Evolutionary conservation across 35 echinoderm and acorn worm genomes (phyloP), one percentile per base, ranked within the genome.

Genomic region (Ptychodera flava): DNA sequence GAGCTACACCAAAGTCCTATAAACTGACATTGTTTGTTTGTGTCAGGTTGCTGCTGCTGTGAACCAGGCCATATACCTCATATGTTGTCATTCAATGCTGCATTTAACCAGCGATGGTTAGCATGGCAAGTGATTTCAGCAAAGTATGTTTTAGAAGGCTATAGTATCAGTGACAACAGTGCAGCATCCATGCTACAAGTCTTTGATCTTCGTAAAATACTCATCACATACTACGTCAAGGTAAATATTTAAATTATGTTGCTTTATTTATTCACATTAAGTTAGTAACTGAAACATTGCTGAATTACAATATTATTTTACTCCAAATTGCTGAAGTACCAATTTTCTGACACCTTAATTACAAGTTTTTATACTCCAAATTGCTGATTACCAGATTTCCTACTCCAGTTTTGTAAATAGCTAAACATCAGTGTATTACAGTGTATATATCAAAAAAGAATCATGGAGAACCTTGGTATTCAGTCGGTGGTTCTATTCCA

Each of bases 151-250:
- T 78, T 99, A 32, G 88, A 92, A 36, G 96, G 96, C 0, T 99
- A 99, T 81, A 99, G 92, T 88, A 99, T 99, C 37, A 92, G 92
- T 45, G 96, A 99, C 84, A 94, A 99, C 83, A 93, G 96, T 86
- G 96, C 96, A 80, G 93, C 96, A 1, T 99, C 96, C n/a, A 99
- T 99, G 96, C 96, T 99, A 16, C 96, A 99, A 36, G 96, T 99
- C 34, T 99, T 99, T 92, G 96, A 99, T 89, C 91, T 99, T 28
- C 81, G 96, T 80, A 99, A 97, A 81, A 99, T 99, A 16, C 96
- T 99, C 31, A 99, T 99, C 36, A 94, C 96, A 0, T 99, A 99
- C 81, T 99, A 99, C 89, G 96, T 99, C 82, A 99, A 99, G 90
- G 96, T 99, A 82, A 85, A 89, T 28, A 22, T 32, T 28, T 16